Evolutionary conservation across 2,113 vertebrate species (phyloP), one percentile per base, ranked within the genome.

Genomic region (Dolichotis patagonum): DNA sequence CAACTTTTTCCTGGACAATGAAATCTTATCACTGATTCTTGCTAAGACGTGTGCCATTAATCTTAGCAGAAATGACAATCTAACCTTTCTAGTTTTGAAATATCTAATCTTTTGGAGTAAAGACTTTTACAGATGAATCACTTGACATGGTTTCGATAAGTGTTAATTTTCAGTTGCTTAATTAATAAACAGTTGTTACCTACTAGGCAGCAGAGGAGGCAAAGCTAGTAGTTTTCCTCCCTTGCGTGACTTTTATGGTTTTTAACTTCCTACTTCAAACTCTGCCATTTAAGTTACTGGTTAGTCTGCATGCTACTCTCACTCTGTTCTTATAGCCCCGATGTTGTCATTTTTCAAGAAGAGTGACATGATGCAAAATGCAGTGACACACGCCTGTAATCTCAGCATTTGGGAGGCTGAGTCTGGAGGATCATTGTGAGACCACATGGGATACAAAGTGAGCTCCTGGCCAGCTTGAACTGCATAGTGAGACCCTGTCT

Each of bases 71-170:
- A 96, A 86, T 87, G 35, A 5, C 54, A 38, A 7, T 89, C 6
- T 91, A n/a, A 88, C 58, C 24, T 94, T 96, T 80, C 49, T 14
- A 77, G 13, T 89, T 96, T 43, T 75, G 71, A 96, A 91, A 24
- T 90, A 88, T 90, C 67, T 0, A 0, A 90, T 95, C 30, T 89
- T 54, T 77, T 81, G 30, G 46, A 41, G 91, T 87, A 96, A 81
- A 58, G 65, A 93, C 94, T 96, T 7, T 85, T 90, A 60, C 32
- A 90, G 95, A 95, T 0, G 0, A 14, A 85, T 84, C 71, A 35
- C 71, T 16, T 63, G 32, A 95, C 95, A 95, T 63, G 65, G 67
- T 67, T 96, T 95, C 90, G 60, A 88, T 95, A 87, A 94, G 12
- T 35, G 77, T 89, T 95, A 80, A 35, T 65, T 13, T 63, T 22